These are phyloP conservation scores for Garra rufa DNA, from an alignment of 2,113 vertebrate genomes.

Conservation along the genomic window DNA sequence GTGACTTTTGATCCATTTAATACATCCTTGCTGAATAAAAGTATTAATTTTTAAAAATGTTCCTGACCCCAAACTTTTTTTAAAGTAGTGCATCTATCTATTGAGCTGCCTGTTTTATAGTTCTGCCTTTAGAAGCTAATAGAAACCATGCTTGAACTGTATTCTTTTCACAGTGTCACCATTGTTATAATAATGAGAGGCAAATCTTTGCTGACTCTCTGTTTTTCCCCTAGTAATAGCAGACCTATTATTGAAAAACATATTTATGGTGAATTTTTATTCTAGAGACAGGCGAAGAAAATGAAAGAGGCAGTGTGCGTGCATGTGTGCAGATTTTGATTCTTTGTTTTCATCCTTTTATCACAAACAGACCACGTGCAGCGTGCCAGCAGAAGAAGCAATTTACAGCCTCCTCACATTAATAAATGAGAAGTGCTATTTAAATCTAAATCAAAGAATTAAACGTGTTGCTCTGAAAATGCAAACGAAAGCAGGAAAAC, in stretches of 20 bases:
- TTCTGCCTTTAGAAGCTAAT: not conserved
- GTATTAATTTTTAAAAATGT: not conserved
- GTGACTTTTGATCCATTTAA: not conserved
- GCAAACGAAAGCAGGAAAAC: conserved; percentile 42
- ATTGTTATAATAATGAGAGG: conserved; percentile 24
- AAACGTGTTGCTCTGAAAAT: conserved; percentile 54
- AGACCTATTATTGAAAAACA: not conserved
- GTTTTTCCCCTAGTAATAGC: not conserved
- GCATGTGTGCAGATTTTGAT: conserved; percentile 48
- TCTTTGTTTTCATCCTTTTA: conserved; percentile 62
- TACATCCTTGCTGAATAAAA: not conserved
- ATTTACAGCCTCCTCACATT: conserved; percentile 61
- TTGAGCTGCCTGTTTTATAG: not conserved
- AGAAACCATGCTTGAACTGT: not conserved
- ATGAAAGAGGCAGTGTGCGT: conserved; percentile 2
- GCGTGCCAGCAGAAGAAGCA: conserved; percentile 58
- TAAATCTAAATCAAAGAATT: conserved; percentile 62
- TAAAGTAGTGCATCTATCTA: not conserved
- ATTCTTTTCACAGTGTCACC: conserved; percentile 17
- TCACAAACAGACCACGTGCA: conserved; percentile 52
- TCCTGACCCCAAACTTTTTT: not conserved
- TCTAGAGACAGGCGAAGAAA: conserved; percentile 3
- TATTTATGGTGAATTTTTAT: conserved; percentile 16
- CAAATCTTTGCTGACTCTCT: conserved; percentile 11
- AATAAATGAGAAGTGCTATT: conserved; percentile 65